Conservation (phyloP, 2,888 invertebrate genomes). For the Luperina testacea region DNA sequence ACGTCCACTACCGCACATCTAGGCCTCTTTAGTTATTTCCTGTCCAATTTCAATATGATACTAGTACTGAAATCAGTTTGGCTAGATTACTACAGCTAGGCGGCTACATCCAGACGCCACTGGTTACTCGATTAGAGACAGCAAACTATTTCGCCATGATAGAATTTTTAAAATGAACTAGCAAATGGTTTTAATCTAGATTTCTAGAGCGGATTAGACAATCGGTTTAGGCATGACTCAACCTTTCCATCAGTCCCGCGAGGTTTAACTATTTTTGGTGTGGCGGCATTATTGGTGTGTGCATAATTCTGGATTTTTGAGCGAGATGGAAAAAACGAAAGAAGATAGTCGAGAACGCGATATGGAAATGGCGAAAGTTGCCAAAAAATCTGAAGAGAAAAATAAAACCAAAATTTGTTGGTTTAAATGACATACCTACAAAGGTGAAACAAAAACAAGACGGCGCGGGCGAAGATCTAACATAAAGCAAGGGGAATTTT, state of each 20-base stretch:
- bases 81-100: background rate
- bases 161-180: conserved; percentile 54
- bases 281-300: conserved; percentile 21
- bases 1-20: background rate
- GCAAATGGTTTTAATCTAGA: conserved; percentile 60
- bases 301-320: background rate
- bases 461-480: background rate
- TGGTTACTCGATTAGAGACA: conserved; percentile 12
- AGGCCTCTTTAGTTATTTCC: background rate
- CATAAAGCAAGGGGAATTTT: background rate
- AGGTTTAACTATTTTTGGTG: conserved; percentile 12
- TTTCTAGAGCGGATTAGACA: conserved; percentile 55
- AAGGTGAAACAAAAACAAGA: background rate
- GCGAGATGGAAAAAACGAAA: background rate
- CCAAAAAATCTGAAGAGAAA: background rate
- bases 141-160: conserved; percentile 12
- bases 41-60: conserved; percentile 4
- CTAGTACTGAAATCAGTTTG: conserved; percentile 3
- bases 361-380: background rate
- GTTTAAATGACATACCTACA: background rate
- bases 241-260: conserved; percentile 29
- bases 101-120: conserved; percentile 4
- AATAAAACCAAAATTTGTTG: background rate
- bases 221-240: conserved; percentile 46
- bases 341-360: background rate